Evolutionary conservation across 2,113 vertebrate genomes (phyloP), one percentile per base, ranked within the genome.

Genomic region (Cephalopterus ornatus): DNA sequence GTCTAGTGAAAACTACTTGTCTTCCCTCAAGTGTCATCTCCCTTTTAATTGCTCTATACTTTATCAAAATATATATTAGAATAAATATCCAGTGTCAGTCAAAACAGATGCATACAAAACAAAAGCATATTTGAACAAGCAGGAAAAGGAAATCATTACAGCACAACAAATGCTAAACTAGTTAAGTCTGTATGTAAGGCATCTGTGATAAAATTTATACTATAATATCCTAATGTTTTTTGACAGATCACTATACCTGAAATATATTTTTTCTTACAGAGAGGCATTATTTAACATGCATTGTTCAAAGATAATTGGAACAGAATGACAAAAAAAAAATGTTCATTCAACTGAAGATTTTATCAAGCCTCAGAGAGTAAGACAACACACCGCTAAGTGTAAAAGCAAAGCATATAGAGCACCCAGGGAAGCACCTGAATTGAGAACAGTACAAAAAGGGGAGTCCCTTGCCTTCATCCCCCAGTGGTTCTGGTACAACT

Each of bases 1-100:
- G 80, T 61, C 71, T 96, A 90, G 84, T 61, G 82, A 97, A 97
- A 98, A 94, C 76, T 65, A 97, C 56, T 94, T 91, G 72, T 91
- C 95, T 91, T 93, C 70, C 68, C 52, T 87, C 55, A 93, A 94
- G 89, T 85, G 26, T 28, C 76, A 90, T 86, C 44, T 62, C 89
- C 22, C 21, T 95, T 90, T 95, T 97, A 97, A 85, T 88, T 97
- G 24, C 67, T 85, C 73, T 56, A 46, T 62, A 77, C 56, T 86
- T 75, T 46, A 67, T 71, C 55, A 50, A 91, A 93, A 95, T 87
- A 82, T 39, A 63, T 59, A 91, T 59, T 44, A 79, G n/a, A 75
- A 63, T 58, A 85, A 96, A 94, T 86, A 81, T 17, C 19, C 24
- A 80, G 18, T 73, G 37, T 55, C 66, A 92, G 23, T 85, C 53